Conservation (phyloP, 92 coral and sea anemone genomes). For the Galaxea fascicularis region DNA sequence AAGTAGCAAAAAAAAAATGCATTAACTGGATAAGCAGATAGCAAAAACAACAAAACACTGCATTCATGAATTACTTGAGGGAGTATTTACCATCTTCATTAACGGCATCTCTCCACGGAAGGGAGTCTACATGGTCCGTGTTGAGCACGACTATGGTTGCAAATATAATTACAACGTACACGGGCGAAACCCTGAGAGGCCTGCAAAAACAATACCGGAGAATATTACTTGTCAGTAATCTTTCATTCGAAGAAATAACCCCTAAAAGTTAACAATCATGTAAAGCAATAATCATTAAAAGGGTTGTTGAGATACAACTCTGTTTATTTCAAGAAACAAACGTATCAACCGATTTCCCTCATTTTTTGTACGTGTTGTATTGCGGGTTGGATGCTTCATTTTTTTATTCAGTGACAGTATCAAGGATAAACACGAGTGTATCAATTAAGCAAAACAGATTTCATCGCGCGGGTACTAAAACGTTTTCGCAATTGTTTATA, state of each 20-base stretch:
- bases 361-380: neutral
- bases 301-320: too few relatives aligned
- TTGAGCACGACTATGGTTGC: neutral
- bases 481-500: neutral
- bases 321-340: too few relatives aligned
- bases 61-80: too few relatives aligned
- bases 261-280: neutral
- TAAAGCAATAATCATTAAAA: neutral
- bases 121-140: neutral
- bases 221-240: neutral
- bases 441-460: too few relatives aligned
- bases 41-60: too few relatives aligned
- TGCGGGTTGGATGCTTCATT: neutral
- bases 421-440: neutral
- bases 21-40: too few relatives aligned
- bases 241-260: neutral
- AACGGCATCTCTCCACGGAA: conserved; percentile 33
- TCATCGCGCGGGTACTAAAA: too few relatives aligned
- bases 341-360: neutral
- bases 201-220: neutral
- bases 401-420: neutral
- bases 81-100: conserved; percentile 39
- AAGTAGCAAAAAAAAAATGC: too few relatives aligned
- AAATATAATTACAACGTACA: neutral
- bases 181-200: neutral